Evolutionary conservation across 92 coral and sea anemone genomes (phyloP).

Genomic region (Paragorgia papillata): DNA sequence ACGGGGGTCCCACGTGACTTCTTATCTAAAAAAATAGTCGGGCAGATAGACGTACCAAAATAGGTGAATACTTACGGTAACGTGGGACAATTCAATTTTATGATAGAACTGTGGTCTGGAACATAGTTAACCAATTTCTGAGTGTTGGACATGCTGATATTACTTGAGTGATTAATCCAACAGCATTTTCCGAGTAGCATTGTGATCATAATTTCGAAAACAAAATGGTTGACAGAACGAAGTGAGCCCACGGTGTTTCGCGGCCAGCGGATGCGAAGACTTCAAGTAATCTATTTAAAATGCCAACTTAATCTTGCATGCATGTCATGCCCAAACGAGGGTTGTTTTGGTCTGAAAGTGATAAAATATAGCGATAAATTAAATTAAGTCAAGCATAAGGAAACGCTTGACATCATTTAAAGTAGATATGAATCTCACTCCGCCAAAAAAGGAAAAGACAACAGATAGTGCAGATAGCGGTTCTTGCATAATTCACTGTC

Average conservation of each 20-base stretch:
- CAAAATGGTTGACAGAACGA: not conserved
- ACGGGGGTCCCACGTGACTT: no score
- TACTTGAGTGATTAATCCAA: no score
- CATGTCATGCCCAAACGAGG: not conserved
- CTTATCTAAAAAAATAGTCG: no score
- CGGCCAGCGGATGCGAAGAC: constrained; percentile 17
- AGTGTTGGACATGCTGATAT: no score
- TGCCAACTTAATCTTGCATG: not conserved
- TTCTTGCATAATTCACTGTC: constrained; percentile 7
- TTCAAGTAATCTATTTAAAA: constrained; percentile 8
- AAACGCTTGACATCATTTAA: constrained; percentile 13
- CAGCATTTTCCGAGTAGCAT: no score
- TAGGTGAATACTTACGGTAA: no score
- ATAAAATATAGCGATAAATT: not conserved
- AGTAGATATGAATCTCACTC: constrained; percentile 22
- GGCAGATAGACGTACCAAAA: no score
- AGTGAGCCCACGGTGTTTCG: constrained; percentile 29
- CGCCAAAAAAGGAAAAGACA: constrained; percentile 18
- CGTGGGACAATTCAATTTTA: no score
- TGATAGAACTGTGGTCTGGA: not conserved
- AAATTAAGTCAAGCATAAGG: constrained; percentile 1
- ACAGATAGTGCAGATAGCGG: constrained; percentile 12
- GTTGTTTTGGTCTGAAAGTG: no score
- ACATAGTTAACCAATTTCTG: no score
- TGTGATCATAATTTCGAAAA: no score